Evolutionary conservation across 2,797 vertebrate species (phyloP), one percentile per base, ranked within the genome.

Genomic region (Aeoliscus strigatus): DNA sequence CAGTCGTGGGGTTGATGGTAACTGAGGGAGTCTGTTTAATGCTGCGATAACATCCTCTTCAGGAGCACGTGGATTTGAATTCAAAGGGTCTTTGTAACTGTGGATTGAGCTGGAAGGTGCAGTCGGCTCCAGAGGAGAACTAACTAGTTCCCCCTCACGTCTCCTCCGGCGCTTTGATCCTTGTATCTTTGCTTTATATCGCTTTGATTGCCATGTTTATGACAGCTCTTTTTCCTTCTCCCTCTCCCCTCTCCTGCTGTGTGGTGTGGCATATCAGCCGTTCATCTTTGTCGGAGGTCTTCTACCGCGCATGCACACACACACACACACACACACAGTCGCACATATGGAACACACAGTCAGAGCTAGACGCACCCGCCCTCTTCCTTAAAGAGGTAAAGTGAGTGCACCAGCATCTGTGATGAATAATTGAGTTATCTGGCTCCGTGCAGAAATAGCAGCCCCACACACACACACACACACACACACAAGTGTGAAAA

Each of bases 371-470:
- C 61, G 41, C 68, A 21, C 62, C 57, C 56, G 23, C 60, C 56
- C 66, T 39, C 60, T 51, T 64, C 56, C 51, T 73, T 53, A 66
- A 56, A 48, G 77, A 79, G 79, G 81, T 80, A 77, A 84, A 81
- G 75, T 81, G 81, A 82, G 81, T 81, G 75, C 70, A 72, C 64
- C 62, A 73, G 66, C 73, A 75, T 75, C 70, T 23, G 44, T 13
- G 48, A 86, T 86, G 73, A 88, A 86, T 87, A 87, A 88, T 87
- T 87, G 82, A 87, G 82, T 83, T 75, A 67, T 82, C 70, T 80
- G 68, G 74, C 78, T 85, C 65, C 36, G 64, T 33, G 77, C 84
- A 85, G 81, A 85, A 88, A 88, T 86, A 87, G 83, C 82, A 84
- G 82, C 79, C 75, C 82, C 73, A n/a, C n/a, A n/a, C n/a, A n/a